Evolutionary conservation across 2,113 vertebrate genomes (phyloP), one percentile per base, ranked within the genome.

Genomic region (Anhinga anhinga): DNA sequence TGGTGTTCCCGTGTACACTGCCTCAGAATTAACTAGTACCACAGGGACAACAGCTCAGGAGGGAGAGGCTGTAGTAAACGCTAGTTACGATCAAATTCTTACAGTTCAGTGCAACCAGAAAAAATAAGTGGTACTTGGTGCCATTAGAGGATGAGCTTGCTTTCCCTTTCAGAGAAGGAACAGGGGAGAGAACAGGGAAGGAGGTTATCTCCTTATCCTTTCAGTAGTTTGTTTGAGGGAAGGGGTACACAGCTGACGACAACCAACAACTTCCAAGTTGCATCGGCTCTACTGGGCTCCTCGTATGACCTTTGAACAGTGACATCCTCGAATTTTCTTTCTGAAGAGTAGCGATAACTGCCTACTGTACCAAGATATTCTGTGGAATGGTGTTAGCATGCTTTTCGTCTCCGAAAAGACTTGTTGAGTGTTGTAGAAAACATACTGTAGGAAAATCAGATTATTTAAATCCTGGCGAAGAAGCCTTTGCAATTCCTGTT

Each of bases 351-450:
- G 83, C 13, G 94, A 94, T 96, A 96, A 86, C 59, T n/a, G 55
- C 65, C 55, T 82, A 0, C 69, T 55, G 13, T 62, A 83, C 71
- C 55, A 55, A 70, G 82, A 90, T 88, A 88, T 18, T 83, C 50
- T 90, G 42, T 44, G 71, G 81, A 91, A 84, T 82, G 73, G 72
- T 80, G 73, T 93, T 90, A 95, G 76, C 56, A 7, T 79, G 78
- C 82, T 94, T 96, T 96, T 90, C 70, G 91, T 92, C 93, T 95
- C 81, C 2, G 2, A 29, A 88, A 93, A 90, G 94, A 78, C 84
- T 93, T 86, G 93, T 91, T 92, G 93, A 96, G 87, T 91, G 87
- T 85, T 94, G 73, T 76, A 71, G 89, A 93, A 88, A 91, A 69
- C 30, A 45, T 55, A 61, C 71, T 77, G 65, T 59, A 76, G 93